Conservation (phyloP, 2,888 invertebrate species). For the Hypolimnas misippus region DNA sequence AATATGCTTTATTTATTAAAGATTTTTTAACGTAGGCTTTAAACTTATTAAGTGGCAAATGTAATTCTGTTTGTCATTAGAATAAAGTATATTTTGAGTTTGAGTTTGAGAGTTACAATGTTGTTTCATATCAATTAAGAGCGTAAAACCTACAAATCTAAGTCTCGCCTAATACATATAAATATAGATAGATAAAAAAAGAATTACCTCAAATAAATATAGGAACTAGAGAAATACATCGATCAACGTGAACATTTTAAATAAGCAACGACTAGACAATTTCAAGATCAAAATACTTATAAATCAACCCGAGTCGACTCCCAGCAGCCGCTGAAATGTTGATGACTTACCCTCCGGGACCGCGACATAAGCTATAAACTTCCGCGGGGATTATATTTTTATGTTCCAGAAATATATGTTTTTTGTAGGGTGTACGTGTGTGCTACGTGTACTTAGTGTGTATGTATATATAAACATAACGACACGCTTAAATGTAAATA, state of each 20-base stretch:
- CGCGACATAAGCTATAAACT: slow-evolving; percentile 29
- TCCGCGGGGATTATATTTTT: slow-evolving; percentile 14
- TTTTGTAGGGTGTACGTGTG: background rate
- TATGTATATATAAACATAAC: too few species aligned
- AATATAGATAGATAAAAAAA: slow-evolving; percentile 6
- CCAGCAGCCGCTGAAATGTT: slow-evolving; percentile 76
- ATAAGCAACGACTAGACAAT: slow-evolving; percentile 58
- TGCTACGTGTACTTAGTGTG: background rate
- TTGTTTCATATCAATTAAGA: too few species aligned
- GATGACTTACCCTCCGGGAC: slow-evolving; percentile 55
- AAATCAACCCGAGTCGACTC: slow-evolving; percentile 65
- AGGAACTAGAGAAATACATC: slow-evolving; percentile 42
- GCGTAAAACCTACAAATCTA: too few species aligned
- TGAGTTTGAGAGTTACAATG: too few species aligned
- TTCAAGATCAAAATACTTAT: slow-evolving; percentile 73
- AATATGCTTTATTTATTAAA: too few species aligned
- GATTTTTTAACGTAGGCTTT: too few species aligned
- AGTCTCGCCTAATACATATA: background rate
- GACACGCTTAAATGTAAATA: too few species aligned
- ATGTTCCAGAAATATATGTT: slow-evolving; percentile 3
- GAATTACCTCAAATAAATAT: slow-evolving; percentile 15
- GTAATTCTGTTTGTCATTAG: too few species aligned
- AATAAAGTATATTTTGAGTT: too few species aligned
- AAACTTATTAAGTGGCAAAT: too few species aligned
- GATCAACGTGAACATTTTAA: slow-evolving; percentile 45